Percentiles rank a stretch among this genome's conserved stretches.
These are phyloP conservation scores for Drosophila buzzatii DNA, from an alignment of 2,888 invertebrate species.

Conservation along the genomic window DNA sequence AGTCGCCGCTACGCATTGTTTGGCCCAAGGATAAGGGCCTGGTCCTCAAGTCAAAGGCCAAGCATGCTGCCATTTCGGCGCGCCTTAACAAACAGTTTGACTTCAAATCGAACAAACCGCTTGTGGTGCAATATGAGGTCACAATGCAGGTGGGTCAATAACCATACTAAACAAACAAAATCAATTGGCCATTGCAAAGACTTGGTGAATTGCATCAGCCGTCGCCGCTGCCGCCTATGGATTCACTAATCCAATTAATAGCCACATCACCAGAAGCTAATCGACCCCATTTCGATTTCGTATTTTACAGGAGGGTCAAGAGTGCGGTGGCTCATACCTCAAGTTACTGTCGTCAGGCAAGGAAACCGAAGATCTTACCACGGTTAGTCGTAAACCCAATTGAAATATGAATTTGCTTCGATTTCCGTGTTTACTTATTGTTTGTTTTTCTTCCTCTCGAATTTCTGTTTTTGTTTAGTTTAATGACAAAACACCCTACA, in stretches of 20 bases:
- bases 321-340: constrained; percentile 99
- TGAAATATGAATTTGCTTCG: constrained; percentile 2
- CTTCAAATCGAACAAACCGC: constrained; percentile 91
- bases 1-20: constrained; percentile 91
- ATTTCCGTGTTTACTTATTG: constrained; percentile 17
- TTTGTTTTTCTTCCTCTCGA: background rate
- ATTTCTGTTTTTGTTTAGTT: constrained; percentile 86
- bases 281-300: constrained; percentile 63
- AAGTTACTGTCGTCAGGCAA: constrained; percentile 93
- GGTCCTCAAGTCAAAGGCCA: constrained; percentile 96
- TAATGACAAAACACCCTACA: constrained; percentile 98
- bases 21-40: constrained; percentile 94
- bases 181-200: constrained; percentile 5
- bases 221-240: constrained; percentile 33
- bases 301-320: constrained; percentile 94
- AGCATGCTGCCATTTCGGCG: constrained; percentile 97
- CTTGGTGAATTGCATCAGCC: constrained; percentile 70
- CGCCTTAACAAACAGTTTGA: constrained; percentile 91
- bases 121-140: constrained; percentile 97
- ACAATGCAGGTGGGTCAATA: constrained; percentile 88
- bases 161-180: background rate
- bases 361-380: constrained; percentile 89
- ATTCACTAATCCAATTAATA: constrained; percentile 77
- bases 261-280: constrained; percentile 35
- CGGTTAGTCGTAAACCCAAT: constrained; percentile 78